phyloP scores from a whole-genome alignment of 2,113 vertebrate species.

The Mystacornis crossleyi region DNA sequence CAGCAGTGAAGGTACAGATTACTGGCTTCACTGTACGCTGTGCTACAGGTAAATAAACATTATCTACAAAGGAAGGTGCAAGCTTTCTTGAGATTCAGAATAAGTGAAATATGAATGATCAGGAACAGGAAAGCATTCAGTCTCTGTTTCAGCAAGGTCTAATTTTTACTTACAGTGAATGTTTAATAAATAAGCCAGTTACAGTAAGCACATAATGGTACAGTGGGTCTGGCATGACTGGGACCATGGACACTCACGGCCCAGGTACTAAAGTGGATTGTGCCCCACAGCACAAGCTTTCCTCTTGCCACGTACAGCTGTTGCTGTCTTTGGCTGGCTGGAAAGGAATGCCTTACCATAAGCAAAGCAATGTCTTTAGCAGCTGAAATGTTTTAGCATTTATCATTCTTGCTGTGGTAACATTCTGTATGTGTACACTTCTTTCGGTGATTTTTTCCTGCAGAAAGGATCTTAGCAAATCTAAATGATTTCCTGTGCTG shows the following conservation, averaged over 20 bases:
- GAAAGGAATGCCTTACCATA: background rate
- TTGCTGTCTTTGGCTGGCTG: background rate
- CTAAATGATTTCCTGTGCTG: background rate
- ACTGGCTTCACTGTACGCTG: background rate
- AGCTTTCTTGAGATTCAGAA: background rate
- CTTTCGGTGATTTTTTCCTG: background rate
- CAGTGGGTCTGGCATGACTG: no score
- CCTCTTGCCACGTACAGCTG: background rate
- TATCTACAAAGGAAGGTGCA: background rate
- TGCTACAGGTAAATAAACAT: background rate
- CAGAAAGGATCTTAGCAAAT: background rate
- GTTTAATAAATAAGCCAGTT: background rate
- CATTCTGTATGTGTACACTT: background rate
- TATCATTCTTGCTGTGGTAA: background rate
- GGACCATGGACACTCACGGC: background rate
- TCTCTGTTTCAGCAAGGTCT: background rate
- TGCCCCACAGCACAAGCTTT: background rate
- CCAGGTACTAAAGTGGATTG: fast-evolving
- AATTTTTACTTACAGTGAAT: background rate
- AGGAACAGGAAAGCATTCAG: background rate
- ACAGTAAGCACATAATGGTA: background rate
- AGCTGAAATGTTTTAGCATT: background rate
- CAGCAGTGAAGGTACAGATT: background rate
- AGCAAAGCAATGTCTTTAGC: background rate
- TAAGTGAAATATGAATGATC: background rate